A percentile compares a stretch with the other conserved stretches of the same genome.
Conservation (phyloP, 2,888 invertebrate genomes). For the Catocala fraxini region DNA sequence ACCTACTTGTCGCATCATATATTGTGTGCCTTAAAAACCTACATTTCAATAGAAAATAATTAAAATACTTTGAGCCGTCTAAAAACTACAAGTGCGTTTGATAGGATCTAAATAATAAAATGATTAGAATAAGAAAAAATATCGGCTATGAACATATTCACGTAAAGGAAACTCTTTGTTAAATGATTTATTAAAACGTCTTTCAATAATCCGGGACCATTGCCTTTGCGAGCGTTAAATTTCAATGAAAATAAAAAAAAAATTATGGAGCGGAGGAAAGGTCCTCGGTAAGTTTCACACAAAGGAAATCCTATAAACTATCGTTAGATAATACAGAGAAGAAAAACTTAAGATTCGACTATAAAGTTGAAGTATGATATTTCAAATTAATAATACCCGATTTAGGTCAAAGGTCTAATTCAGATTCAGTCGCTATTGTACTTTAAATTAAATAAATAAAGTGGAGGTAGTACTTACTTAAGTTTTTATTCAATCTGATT, state of each 20-base stretch:
- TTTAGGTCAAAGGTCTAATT: constrained; percentile 1
- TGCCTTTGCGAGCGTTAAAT: constrained; percentile 55
- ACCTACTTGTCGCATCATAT: too few species aligned
- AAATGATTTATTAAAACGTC: constrained; percentile 58
- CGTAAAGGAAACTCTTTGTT: constrained; percentile 51
- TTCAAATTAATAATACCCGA: constrained; percentile 3
- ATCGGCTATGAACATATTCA: constrained; percentile 33
- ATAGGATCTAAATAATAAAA: constrained; percentile 19
- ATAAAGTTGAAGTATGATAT: constrained; percentile 13
- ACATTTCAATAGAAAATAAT: too few species aligned
- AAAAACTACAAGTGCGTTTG: too few species aligned
- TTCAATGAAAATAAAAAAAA: constrained; percentile 55
- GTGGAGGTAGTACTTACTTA: not conserved
- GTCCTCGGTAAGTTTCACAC: constrained; percentile 37
- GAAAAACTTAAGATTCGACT: constrained; percentile 2
- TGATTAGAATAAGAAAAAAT: not conserved
- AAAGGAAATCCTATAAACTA: constrained; percentile 40
- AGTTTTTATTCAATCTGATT: too few species aligned
- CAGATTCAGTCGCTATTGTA: constrained; percentile 2
- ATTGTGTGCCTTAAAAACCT: too few species aligned
- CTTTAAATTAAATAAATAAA: not conserved
- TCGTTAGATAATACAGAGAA: constrained; percentile 17
- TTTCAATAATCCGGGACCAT: constrained; percentile 53
- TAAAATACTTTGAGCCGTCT: too few species aligned
- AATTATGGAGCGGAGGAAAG: constrained; percentile 42